Evolutionary conservation across 2,888 invertebrate species (phyloP), one percentile per base, ranked within the genome.

Genomic region (Nomada ruficornis): DNA sequence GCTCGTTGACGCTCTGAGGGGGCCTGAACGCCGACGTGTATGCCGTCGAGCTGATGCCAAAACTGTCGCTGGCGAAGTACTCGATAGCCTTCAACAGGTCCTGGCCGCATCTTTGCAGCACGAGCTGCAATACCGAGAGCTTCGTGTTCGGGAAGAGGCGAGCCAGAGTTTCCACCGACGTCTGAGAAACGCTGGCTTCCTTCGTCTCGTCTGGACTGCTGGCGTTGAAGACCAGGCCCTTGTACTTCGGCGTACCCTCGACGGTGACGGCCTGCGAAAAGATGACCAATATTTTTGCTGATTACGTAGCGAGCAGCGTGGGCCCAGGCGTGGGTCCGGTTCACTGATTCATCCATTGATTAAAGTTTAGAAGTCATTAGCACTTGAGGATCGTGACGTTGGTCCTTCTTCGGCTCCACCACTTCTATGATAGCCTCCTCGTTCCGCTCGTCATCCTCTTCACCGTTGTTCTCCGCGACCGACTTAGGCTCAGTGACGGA

Each of bases 111-210:
- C 98, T 96, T 86, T 98, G 97, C 62, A 99, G 94, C n/a, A 98
- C 98, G 86, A 98, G 94, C 92, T 99, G 98, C 69, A 99, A 94
- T 1, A 98, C 98, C 0, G 98, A 96, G 1, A 97, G 95, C 92
- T 98, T 98, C 90, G 98, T 97, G 89, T 97, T 97, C 0, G 98
- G 98, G 92, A 99, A 99, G 52, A 99, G 94, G 87, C 98, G 96
- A 15, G 97, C 96, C 59, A 99, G 94, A 95, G 99, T 98, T 89
- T 98, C 98, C 90, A 97, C 94, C 73, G 97, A 96, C 68, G 96
- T 96, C 26, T 96, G 96, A 77, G 97, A 96, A 11, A 97, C 96
- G 1, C 94, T 87, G 5, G 86, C 54, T 85, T 89, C 86, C 47
- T 86, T 90, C 7, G 77, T 42, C 10, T 60, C 29, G 2, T 87